Conservation (phyloP, 2,113 vertebrate genomes). For the Sturnus vulgaris region DNA sequence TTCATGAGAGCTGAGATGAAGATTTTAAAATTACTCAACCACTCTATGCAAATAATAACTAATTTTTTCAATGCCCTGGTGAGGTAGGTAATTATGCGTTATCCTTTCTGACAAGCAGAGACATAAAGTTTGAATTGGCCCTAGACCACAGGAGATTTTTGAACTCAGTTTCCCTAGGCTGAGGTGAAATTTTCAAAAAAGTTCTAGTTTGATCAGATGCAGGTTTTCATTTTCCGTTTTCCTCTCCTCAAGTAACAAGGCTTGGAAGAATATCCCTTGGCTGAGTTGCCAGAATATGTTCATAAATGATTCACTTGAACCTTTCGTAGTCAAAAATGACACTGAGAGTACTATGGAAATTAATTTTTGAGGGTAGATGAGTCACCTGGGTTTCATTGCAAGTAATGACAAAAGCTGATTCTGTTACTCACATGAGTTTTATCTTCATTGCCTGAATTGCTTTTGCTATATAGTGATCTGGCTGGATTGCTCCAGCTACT, state of each 20-base stretch:
- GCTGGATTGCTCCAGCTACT: not conserved
- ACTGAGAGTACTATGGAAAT: conserved; percentile 15
- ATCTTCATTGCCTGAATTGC: not conserved
- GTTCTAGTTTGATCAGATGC: not conserved
- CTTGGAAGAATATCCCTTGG: not conserved
- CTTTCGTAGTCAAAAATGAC: conserved; percentile 42
- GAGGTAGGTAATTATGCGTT: not conserved
- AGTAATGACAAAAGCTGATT: conserved; percentile 19
- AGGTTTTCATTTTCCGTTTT: not conserved
- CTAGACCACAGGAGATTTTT: not conserved
- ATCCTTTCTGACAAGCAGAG: not conserved
- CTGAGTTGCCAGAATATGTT: not conserved
- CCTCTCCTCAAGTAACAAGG: not conserved
- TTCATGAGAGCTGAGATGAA: not conserved
- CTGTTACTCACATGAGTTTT: conserved; percentile 22
- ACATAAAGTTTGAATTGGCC: not conserved
- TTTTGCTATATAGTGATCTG: not conserved
- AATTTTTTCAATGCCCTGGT: not conserved
- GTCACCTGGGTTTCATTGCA: conserved; percentile 26
- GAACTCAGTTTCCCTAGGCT: not conserved
- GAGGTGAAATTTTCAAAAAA: not conserved
- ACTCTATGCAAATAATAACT: conserved; percentile 29
- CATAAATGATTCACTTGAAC: conserved; percentile 49
- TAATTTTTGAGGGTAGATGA: conserved; percentile 49
- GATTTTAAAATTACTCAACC: conserved; percentile 8